Percentiles rank a stretch among this genome's conserved stretches.
Conservation (phyloP, 1,140 invertebrate genomes). For the Oedothorax gibbosus region DNA sequence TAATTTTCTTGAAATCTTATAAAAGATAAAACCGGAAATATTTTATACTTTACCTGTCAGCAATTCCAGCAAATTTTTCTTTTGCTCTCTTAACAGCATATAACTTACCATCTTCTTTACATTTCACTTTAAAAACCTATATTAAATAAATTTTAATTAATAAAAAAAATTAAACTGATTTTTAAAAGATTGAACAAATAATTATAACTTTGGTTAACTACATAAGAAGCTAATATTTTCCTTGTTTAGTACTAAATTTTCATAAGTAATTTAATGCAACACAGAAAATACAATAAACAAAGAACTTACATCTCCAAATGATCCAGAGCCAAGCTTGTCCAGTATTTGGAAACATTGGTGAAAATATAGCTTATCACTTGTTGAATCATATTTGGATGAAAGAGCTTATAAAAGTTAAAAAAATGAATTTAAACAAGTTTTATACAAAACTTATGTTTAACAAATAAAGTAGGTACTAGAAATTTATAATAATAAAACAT, state of each 20-base stretch:
- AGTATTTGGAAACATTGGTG: constrained; percentile 77
- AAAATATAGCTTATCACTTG: constrained; percentile 68
- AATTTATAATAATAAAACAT: too few species aligned
- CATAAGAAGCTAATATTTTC: too few species aligned
- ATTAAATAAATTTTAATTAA: constrained; percentile 1
- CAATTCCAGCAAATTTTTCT: constrained; percentile 74
- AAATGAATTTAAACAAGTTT: neutral
- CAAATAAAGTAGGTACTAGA: too few species aligned
- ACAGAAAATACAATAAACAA: neutral
- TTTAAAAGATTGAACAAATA: neutral
- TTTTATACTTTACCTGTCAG: constrained; percentile 71
- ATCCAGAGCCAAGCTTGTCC: constrained; percentile 77
- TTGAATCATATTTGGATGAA: constrained; percentile 44
- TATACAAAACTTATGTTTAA: neutral
- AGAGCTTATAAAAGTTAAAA: constrained; percentile 32
- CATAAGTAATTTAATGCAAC: too few species aligned
- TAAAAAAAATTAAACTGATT: constrained; percentile 1
- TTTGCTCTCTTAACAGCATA: constrained; percentile 80
- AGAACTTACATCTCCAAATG: constrained; percentile 78
- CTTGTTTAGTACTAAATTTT: too few species aligned
- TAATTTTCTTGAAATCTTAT: neutral
- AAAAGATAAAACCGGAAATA: neutral
- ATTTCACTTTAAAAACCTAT: constrained; percentile 75
- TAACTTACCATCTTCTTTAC: constrained; percentile 75
- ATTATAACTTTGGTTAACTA: too few species aligned